phyloP scores from a whole-genome alignment of 2,113 vertebrate genomes.

The Nyctereutes procyonoides region DNA sequence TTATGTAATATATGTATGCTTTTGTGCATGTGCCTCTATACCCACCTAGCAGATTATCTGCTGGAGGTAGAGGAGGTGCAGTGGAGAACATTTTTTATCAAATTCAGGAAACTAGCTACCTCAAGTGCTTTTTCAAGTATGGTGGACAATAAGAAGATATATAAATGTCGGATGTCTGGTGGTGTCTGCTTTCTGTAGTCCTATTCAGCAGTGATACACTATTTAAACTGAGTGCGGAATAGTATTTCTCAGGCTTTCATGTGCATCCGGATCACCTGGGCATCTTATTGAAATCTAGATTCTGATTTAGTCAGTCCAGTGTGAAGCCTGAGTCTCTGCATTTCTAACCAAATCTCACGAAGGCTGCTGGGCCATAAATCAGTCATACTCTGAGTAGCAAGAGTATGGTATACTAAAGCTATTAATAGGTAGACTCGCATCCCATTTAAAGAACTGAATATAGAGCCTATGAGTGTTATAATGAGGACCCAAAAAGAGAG shows the following conservation, averaged over 20 bases:
- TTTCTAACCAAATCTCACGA: conserved; percentile 11
- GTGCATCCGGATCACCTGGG: background rate
- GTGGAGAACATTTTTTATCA: background rate
- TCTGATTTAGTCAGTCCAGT: background rate
- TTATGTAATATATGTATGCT: background rate
- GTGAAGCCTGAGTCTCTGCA: background rate
- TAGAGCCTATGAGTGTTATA: background rate
- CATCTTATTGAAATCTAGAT: background rate
- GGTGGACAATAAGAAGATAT: background rate
- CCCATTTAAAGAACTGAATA: conserved; percentile 22
- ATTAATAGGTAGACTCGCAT: background rate
- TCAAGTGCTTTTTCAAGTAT: background rate
- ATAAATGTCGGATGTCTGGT: background rate
- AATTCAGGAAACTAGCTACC: background rate
- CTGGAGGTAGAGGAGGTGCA: background rate
- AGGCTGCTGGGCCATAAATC: background rate
- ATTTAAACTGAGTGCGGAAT: background rate
- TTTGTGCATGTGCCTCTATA: background rate
- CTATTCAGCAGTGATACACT: background rate
- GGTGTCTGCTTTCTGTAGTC: background rate
- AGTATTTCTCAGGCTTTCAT: background rate
- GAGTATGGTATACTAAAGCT: background rate
- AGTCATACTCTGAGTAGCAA: background rate
- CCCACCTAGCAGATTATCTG: background rate
- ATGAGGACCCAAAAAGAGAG: background rate